Base-by-base conservation (phyloP, 37 sponge, comb jelly and placozoan species). In the Hexactinellida sp. region DNA sequence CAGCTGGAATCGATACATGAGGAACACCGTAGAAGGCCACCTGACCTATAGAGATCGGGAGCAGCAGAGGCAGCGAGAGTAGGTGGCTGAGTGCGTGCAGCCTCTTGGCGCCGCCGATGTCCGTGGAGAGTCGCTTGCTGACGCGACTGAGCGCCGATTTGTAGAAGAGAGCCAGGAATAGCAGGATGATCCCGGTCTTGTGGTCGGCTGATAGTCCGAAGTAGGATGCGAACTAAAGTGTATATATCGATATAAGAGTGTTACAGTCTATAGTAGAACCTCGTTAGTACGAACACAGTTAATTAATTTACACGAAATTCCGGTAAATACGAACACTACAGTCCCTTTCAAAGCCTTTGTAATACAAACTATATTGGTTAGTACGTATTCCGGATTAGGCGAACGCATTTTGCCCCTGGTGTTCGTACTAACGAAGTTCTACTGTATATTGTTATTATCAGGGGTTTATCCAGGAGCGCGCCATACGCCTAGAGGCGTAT, bases 91-190 rank as follows among this genome's bases (percentile, higher is more conserved):
- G 86, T 3, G 95, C 93, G 36, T 94, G 91, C 21, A 94, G 84
- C 16, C 95, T 82, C 83, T 96, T 96, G 7, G 85, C 83, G 13
- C 92, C 91, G 89, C 76, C 76, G 25, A 63, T 63, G 32, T 41
- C 54, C 3, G 71, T 85, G 76, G 47, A 63, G 3, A 38, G 37
- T 7, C 30, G 25, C 76, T 63, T 63, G 76, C 76, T 85, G 86
- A 36, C 28, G 1, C 52, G 24, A 5, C 13, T 63, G 10, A 85
- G 86, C 10, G 87, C 38, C 86, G 84, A 63, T 63, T n/a, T 63
- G 34, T 25, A 63, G 28, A 63, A 63, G 28, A 63, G 76, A 10
- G 76, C 76, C 13, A n/a, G 30, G 1, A 63, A 7, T 28, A 63
- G 13, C 13, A 63, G 30, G 3, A 63, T 10, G 5, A 63, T 63